Conservation (phyloP, 2,797 vertebrate species). For the Botia almorhae region DNA sequence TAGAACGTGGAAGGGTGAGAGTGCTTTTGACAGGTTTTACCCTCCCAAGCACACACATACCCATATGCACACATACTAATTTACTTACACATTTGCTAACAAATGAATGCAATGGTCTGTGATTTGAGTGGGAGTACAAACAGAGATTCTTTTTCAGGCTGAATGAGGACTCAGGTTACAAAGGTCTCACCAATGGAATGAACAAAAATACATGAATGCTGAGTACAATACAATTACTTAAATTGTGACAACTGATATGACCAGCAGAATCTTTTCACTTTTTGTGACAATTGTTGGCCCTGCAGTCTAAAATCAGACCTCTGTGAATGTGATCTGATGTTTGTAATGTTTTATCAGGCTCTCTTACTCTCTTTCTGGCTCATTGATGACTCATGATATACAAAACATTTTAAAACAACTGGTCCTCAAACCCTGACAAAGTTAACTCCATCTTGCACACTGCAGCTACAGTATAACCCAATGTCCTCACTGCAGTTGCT, state of each 20-base stretch:
- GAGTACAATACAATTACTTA: conserved; percentile 71
- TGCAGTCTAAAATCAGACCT: conserved; percentile 62
- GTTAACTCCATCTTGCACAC: conserved; percentile 59
- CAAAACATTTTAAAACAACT: conserved; percentile 49
- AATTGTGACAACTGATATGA: conserved; percentile 59
- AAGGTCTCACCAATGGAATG: conserved; percentile 55
- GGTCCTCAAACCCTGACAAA: conserved; percentile 57
- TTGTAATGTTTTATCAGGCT: conserved; percentile 47
- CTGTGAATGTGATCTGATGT: conserved; percentile 65
- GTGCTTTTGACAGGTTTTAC: conserved; percentile 62
- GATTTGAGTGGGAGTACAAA: conserved; percentile 60
- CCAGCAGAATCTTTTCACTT: conserved; percentile 61
- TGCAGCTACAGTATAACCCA: conserved; percentile 42
- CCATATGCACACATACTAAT: conserved; percentile 18
- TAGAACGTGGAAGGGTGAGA: conserved; percentile 47
- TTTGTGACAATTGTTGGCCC: conserved; percentile 60
- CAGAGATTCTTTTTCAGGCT: conserved; percentile 33
- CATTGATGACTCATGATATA: conserved; percentile 54
- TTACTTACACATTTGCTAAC: conserved; percentile 41
- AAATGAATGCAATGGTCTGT: conserved; percentile 61
- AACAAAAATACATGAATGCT: conserved; percentile 63
- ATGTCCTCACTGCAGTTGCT: conserved; percentile 35
- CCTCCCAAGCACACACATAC: conserved; percentile 42
- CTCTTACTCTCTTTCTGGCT: conserved; percentile 38
- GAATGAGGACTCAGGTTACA: conserved; percentile 57